Evolutionary conservation across 2,888 invertebrate species (phyloP), one percentile per base, ranked within the genome.

Genomic region (Liodrosophila aerea): DNA sequence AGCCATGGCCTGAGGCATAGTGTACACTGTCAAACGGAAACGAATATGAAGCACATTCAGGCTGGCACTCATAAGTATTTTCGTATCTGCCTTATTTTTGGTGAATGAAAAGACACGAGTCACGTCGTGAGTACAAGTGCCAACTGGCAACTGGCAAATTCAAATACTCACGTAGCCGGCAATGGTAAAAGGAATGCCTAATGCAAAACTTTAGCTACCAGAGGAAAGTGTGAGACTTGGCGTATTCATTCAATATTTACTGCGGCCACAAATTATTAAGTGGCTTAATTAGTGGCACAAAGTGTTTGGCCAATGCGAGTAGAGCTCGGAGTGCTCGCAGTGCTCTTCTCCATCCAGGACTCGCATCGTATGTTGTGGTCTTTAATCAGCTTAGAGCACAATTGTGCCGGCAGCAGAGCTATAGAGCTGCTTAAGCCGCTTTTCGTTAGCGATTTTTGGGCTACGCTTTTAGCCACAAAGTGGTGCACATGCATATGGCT

Each of bases 241-340:
- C 33, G 44, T 36, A 12, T 49, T 45, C 61, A 75, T 76, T 34
- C 34, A 70, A 63, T 76, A 74, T 82, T 77, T 77, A 74, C 77
- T 59, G 64, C 56, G 41, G 39, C 51, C 53, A 43, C 56, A 63
- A 56, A 56, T 62, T 59, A 41, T 50, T 82, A 82, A 68, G 53
- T 69, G 64, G 69, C 73, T 75, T 85, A 81, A 81, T 81, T 85
- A 80, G 76, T 59, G 64, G 52, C 49, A 69, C 73, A 72, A 82
- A 86, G 64, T 78, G 80, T 66, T 68, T 57, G 53, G 22, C 54
- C 78, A 85, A 81, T 86, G 22, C 54, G 75, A 85, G 86, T 86
- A 60, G 59, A 57, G 71, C 52, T n/a, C n/a, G n/a, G n/a, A n/a
- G n/a, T 54, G 30, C 31, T 34, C 22, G n/a, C n/a, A n/a, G n/a